Evolutionary conservation across 2,797 vertebrate genomes (phyloP), one percentile per base, ranked within the genome.

Genomic region (Ateles fusciceps): DNA sequence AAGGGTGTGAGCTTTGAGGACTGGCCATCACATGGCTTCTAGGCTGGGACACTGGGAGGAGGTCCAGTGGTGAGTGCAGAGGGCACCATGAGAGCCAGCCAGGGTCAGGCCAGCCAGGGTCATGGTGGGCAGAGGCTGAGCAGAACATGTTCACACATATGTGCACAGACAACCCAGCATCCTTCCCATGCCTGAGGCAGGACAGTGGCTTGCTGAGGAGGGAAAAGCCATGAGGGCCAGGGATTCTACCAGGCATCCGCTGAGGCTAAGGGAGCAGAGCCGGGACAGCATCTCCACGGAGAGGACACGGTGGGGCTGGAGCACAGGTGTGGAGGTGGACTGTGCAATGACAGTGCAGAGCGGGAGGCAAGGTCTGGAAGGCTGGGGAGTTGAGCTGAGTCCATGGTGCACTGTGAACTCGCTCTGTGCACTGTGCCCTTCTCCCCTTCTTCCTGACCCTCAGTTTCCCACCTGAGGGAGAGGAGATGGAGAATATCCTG

Each of bases 1-100:
- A 71, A 96, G 85, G 71, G 46, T 93, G 30, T 94, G 93, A 90
- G 24, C 39, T 46, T 17, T 39, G 71, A 96, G 52, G 33, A 97
- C 90, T 72, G 48, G 81, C 50, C 2, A 50, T 24, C 17, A 59
- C 50, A 7, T 14, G 42, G 36, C 48, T 93, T 64, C 42, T 85
- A 44, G 59, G 48, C 55, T 39, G 44, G 75, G 52, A 89, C 55
- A 26, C 52, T 50, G 44, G n/a, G 59, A 86, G 15, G 46, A 42
- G 5, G n/a, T 36, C 44, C 33, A 39, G 57, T 44, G 91, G 44
- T 87, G 44, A 90, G 57, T 26, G 55, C 55, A 52, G 57, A 89
- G 86, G 79, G 42, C 7, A 39, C 50, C 30, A 48, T 3, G 11
- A 71, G 44, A 91, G 86, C 44, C 61, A 68, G 15, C 26, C 6